Evolutionary conservation across 2,797 vertebrate species (phyloP).

Genomic region (Chromobotia macracanthus): DNA sequence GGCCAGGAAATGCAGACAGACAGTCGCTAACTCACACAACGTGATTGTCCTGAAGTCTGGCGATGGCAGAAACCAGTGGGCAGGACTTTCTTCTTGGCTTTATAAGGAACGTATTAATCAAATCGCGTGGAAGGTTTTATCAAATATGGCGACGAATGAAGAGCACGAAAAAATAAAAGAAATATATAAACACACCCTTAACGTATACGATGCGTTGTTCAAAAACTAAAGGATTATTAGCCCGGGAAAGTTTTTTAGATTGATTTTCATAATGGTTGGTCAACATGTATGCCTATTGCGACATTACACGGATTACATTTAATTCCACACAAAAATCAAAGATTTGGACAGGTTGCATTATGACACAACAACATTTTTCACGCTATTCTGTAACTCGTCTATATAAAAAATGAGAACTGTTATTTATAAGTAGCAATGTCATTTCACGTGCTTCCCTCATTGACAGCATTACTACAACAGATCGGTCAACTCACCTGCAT

Average conservation of each 20-base stretch:
- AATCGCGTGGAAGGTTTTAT: slow-evolving; percentile 9
- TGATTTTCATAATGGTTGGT: background rate
- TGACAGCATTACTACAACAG: slow-evolving; percentile 20
- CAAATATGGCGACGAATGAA: slow-evolving; percentile 39
- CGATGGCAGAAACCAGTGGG: background rate
- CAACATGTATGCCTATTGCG: background rate
- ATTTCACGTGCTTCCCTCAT: slow-evolving; percentile 19
- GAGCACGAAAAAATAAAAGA: slow-evolving; percentile 12
- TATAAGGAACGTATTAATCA: background rate
- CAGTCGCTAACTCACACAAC: background rate
- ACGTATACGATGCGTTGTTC: background rate
- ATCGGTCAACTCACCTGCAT: slow-evolving; percentile 86
- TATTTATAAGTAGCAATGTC: slow-evolving; percentile 6
- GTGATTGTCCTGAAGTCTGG: background rate
- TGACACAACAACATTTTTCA: background rate
- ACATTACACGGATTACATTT: background rate
- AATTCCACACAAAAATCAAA: background rate
- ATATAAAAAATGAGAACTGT: slow-evolving; percentile 2
- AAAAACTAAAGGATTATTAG: too few species aligned
- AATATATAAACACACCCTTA: background rate
- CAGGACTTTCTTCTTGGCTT: background rate
- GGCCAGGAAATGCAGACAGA: background rate
- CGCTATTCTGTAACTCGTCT: background rate
- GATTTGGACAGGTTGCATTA: background rate
- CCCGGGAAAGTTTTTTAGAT: background rate